Conservation (phyloP, 2,888 invertebrate species). For the Laspeyria flexula region DNA sequence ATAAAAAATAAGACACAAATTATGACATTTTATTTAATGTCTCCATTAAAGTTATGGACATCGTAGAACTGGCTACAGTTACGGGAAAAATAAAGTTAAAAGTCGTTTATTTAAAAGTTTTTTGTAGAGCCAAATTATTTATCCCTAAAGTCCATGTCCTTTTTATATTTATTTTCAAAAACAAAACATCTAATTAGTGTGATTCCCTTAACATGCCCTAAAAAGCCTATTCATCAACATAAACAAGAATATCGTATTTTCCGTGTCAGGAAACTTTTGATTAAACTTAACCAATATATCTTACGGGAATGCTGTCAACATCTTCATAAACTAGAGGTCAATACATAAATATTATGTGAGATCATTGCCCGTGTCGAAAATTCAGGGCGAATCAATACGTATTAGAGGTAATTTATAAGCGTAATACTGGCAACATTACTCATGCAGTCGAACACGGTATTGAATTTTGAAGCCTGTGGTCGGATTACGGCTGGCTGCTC, state of each 20-base stretch:
- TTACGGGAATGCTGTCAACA: background rate
- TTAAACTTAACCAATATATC: background rate
- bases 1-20: too few species aligned
- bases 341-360: background rate
- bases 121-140: too few species aligned
- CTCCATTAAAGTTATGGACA: too few species aligned
- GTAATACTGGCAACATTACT: background rate
- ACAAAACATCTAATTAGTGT: too few species aligned
- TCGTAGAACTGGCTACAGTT: too few species aligned
- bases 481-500: slow-evolving; percentile 14
- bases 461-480: slow-evolving; percentile 37
- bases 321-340: background rate
- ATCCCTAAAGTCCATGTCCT: too few species aligned
- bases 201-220: too few species aligned
- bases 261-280: background rate
- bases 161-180: too few species aligned
- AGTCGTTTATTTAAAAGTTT: too few species aligned
- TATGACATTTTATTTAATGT: too few species aligned
- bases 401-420: background rate
- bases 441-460: slow-evolving; percentile 20
- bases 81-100: too few species aligned
- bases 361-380: background rate
- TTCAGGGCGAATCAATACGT: background rate
- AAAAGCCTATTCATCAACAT: background rate
- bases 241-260: background rate